phyloP scores from a whole-genome alignment of 35 echinoderm and acorn worm species.

The Strongylocentrotus purpuratus region DNA sequence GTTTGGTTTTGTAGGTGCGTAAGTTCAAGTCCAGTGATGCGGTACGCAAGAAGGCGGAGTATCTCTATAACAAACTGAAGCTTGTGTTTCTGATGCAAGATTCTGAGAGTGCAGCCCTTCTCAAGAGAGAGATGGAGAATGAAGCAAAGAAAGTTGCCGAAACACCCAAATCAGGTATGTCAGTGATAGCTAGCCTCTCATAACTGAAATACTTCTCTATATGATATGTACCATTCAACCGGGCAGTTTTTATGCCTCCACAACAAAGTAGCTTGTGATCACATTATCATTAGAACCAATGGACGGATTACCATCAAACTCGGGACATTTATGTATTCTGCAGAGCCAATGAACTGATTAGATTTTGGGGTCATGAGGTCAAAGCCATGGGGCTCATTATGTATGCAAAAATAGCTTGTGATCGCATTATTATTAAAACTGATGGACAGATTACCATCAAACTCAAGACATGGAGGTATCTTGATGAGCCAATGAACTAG shows the following conservation, averaged over 20 bases:
- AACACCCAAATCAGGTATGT: slow-evolving; percentile 12
- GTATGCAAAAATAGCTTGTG: too few relatives aligned
- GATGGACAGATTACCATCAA: too few relatives aligned
- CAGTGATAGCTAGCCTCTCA: not conserved
- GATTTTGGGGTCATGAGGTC: too few relatives aligned
- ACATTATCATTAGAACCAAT: too few relatives aligned
- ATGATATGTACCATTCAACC: not conserved
- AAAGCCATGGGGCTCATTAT: too few relatives aligned
- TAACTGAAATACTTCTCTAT: not conserved
- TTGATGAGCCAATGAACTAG: too few relatives aligned
- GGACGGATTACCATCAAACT: too few relatives aligned
- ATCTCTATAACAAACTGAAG: slow-evolving; percentile 81
- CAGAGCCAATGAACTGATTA: too few relatives aligned
- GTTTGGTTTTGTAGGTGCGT: slow-evolving; percentile 53
- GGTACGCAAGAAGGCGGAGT: slow-evolving; percentile 79
- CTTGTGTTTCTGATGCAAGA: slow-evolving; percentile 78
- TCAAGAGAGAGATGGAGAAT: slow-evolving; percentile 51
- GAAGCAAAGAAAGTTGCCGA: not conserved
- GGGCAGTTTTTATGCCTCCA: not conserved
- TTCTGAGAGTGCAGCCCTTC: slow-evolving; percentile 41
- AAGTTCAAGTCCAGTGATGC: slow-evolving; percentile 70
- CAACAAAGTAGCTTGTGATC: too few relatives aligned
- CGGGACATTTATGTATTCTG: too few relatives aligned
- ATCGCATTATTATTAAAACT: too few relatives aligned
- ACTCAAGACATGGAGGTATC: too few relatives aligned